A percentile compares a stretch with the other conserved stretches of the same genome.
Conservation (phyloP, 2,888 invertebrate genomes). For the Tenthredo scrophulariae region DNA sequence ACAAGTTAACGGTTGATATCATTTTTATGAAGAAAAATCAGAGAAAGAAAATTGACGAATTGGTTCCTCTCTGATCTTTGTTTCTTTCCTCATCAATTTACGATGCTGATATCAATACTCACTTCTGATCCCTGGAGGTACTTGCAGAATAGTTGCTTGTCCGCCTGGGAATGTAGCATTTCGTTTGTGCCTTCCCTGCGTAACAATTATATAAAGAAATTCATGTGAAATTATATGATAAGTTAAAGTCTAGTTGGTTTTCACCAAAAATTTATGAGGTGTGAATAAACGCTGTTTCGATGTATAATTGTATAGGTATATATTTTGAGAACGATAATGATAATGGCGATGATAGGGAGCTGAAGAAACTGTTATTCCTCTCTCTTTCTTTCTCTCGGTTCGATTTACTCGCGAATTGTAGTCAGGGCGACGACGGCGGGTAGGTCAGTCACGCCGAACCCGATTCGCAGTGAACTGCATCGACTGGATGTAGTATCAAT, state of each 20-base stretch:
- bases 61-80: background rate
- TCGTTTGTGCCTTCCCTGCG: conserved; percentile 87
- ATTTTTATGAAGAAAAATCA: background rate
- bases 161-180: conserved; percentile 90
- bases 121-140: conserved; percentile 83
- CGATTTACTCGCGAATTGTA: conserved; percentile 8
- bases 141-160: conserved; percentile 83
- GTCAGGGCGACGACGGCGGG: background rate
- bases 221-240: background rate
- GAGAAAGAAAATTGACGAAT: background rate
- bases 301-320: background rate
- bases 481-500: background rate
- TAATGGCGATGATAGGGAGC: background rate
- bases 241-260: background rate
- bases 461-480: conserved; percentile 30
- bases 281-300: background rate
- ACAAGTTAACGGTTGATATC: background rate
- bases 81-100: background rate
- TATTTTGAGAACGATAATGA: background rate
- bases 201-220: conserved; percentile 53
- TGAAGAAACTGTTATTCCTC: conserved; percentile 15
- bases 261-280: background rate
- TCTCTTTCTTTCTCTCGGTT: background rate
- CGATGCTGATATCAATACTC: conserved; percentile 69
- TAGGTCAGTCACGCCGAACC: conserved; percentile 44